Percentiles rank a stretch among this genome's conserved stretches.
Evolutionary conservation across 2,797 vertebrate species (phyloP).

Genomic region (Ciconia nigra): DNA sequence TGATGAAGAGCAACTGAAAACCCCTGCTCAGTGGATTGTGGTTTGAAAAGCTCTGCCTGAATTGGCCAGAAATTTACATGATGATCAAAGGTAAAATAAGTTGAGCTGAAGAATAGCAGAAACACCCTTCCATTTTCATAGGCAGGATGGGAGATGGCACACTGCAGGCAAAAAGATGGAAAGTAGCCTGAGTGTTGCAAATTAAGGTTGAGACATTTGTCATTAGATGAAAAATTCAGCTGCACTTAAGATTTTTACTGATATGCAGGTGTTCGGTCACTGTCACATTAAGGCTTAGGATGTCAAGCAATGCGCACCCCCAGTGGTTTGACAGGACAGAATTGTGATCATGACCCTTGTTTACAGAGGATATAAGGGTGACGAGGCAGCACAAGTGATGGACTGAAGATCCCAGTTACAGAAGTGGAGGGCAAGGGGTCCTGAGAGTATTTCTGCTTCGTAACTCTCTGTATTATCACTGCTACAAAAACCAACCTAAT

Average conservation of each 20-base stretch:
- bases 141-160: not conserved
- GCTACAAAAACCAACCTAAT: not conserved
- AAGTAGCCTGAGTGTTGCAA: not conserved
- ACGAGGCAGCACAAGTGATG: not conserved
- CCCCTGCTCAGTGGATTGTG: not conserved
- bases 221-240: not conserved
- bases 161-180: not conserved
- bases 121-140: not conserved
- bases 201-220: not conserved
- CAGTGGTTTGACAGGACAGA: not conserved
- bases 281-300: not conserved
- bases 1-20: slow-evolving; percentile 18
- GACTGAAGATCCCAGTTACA: not conserved
- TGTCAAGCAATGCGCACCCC: not conserved
- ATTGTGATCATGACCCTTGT: not conserved
- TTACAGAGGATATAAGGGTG: no score
- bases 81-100: slow-evolving; percentile 49
- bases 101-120: slow-evolving; percentile 22
- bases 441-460: not conserved
- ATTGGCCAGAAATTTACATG: slow-evolving; percentile 50
- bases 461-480: not conserved
- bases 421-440: not conserved
- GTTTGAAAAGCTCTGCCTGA: slow-evolving; percentile 53
- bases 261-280: not conserved
- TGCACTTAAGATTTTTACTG: not conserved